phyloP scores from a whole-genome alignment of 2,797 vertebrate genomes.

The Hyperoplus immaculatus region DNA sequence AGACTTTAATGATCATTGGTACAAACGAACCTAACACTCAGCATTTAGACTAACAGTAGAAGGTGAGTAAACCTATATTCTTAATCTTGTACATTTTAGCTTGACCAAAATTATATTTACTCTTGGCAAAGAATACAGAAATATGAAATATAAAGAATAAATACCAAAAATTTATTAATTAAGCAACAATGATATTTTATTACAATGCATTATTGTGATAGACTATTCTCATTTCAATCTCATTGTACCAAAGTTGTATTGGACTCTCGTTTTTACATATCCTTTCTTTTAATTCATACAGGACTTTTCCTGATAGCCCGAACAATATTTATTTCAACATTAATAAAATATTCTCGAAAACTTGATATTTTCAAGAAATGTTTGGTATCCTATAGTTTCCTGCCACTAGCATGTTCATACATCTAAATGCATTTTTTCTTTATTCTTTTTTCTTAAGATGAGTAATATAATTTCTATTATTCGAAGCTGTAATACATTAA shows the following conservation, averaged over 20 bases:
- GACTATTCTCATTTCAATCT: background rate
- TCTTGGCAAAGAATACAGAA: no score
- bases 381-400: background rate
- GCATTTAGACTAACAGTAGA: background rate
- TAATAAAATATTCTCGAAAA: background rate
- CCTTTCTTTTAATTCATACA: background rate
- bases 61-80: background rate
- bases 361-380: background rate
- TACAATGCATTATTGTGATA: background rate
- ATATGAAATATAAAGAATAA: background rate
- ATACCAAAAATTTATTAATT: background rate
- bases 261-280: background rate
- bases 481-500: background rate
- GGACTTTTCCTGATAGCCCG: background rate
- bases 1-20: no score
- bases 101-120: no score
- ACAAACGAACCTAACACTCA: background rate
- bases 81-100: background rate
- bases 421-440: no score
- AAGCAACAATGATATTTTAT: background rate
- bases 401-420: background rate
- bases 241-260: background rate
- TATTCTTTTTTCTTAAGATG: background rate
- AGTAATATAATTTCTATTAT: background rate
- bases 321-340: background rate